These are phyloP conservation scores for Notodonta ziczac DNA, from an alignment of 2,888 invertebrate genomes.

Conservation along the genomic window DNA sequence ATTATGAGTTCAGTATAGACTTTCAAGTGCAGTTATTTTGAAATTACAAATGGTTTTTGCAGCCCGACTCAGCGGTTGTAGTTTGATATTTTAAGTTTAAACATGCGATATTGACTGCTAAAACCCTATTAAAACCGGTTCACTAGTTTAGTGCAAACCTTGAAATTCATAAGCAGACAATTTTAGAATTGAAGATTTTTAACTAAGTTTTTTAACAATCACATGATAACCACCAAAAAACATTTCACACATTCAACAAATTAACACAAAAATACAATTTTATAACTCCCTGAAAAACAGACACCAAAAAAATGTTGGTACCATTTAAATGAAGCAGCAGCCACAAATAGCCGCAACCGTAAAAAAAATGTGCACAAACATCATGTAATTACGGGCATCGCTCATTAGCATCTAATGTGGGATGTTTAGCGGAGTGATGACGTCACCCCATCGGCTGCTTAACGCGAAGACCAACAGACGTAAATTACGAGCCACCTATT, in stretches of 20 bases:
- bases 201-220: neutral
- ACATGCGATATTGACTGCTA: too few relatives aligned
- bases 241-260: neutral
- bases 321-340: neutral
- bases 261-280: slow-evolving; percentile 1
- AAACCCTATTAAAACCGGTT: too few relatives aligned
- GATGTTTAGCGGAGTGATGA: slow-evolving; percentile 29
- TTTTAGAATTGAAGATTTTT: too few relatives aligned
- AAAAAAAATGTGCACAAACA: neutral
- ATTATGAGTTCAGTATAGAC: too few relatives aligned
- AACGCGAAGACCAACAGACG: slow-evolving; percentile 53
- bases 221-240: neutral
- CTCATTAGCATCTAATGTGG: slow-evolving; percentile 16
- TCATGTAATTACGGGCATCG: slow-evolving; percentile 8
- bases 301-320: neutral
- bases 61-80: too few relatives aligned
- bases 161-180: too few relatives aligned
- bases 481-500: slow-evolving; percentile 49
- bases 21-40: too few relatives aligned
- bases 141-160: too few relatives aligned
- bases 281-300: neutral
- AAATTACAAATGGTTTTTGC: too few relatives aligned
- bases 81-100: too few relatives aligned
- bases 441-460: slow-evolving; percentile 49
- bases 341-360: neutral